Evolutionary conservation across 2,888 invertebrate genomes (phyloP), one percentile per base, ranked within the genome.

Genomic region (Apeira syringaria): DNA sequence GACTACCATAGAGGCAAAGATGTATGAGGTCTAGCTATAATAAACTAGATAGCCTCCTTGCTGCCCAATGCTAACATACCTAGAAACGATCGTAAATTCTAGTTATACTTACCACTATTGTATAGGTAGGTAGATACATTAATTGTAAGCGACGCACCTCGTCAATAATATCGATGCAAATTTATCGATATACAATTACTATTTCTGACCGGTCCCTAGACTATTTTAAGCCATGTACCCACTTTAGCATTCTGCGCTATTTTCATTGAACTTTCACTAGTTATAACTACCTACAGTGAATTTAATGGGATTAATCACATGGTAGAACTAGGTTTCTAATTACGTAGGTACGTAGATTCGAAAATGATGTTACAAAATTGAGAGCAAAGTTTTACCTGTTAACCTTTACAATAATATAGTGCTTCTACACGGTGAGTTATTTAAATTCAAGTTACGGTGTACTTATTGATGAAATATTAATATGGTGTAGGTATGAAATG

Each of bases 121-220:
- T n/a, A n/a, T n/a, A n/a, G n/a, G n/a, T n/a, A n/a, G n/a, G n/a
- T n/a, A n/a, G 17, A 4, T 2, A 17, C 17, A 17, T 5, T 17
- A 17, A 2, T 22, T 33, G 10, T 20, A 25, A 25, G 50, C 48
- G 41, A 26, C 39, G 34, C 29, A 47, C 46, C 51, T 57, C 64
- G n/a, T 17, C 36, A n/a, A n/a, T n/a, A 7, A 6, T 28, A 61
- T 59, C 50, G 64, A 56, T 68, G 69, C 68, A 68, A 69, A 69
- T 64, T 61, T 48, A 65, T 34, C 20, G 15, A 20, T 35, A 26
- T 10, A 20, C 35, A 45, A 32, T 3, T 28, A n/a, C 53, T 65
- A 67, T 68, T 63, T 61, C 39, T 56, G 61, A 52, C 13, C 8
- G 18, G n/a, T 11, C 8, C 36, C 40, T 26, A 34, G 13, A 47